These are phyloP conservation scores for Mus caroli DNA, from an alignment of 2,797 vertebrate genomes.

Conservation along the genomic window DNA sequence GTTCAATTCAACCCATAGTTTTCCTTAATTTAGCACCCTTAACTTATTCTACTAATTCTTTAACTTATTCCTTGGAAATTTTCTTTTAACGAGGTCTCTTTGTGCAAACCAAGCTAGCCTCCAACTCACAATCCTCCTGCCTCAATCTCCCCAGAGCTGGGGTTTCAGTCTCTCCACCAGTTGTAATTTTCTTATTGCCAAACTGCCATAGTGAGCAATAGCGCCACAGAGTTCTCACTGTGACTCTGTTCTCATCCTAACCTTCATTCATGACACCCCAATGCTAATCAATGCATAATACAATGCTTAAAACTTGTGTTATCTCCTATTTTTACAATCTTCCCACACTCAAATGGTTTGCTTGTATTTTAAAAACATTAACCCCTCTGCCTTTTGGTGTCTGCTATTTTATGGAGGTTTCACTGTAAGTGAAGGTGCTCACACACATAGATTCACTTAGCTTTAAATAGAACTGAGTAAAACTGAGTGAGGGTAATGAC, in stretches of 20 bases:
- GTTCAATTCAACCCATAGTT: background rate
- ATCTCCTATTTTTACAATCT: background rate
- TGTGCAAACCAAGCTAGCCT: background rate
- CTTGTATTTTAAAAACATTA: background rate
- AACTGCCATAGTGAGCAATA: background rate
- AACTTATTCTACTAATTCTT: slow-evolving; percentile 18
- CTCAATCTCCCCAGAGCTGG: background rate
- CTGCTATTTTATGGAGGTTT: background rate
- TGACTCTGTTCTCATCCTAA: background rate
- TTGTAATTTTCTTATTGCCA: background rate
- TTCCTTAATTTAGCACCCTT: background rate
- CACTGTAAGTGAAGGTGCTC: background rate
- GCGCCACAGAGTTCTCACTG: background rate
- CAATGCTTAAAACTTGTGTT: background rate
- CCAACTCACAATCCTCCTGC: background rate
- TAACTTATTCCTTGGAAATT: background rate
- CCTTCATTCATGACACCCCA: background rate
- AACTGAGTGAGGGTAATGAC: background rate
- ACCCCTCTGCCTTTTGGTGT: background rate
- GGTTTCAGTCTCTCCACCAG: background rate
- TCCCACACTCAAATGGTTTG: background rate
- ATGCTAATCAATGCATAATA: background rate
- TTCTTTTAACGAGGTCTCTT: background rate
- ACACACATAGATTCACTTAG: background rate
- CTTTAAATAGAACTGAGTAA: background rate